Percentiles rank a stretch among this genome's conserved stretches.
phyloP scores from a whole-genome alignment of 2,113 vertebrate genomes.

The Gallinago paraguaiae region DNA sequence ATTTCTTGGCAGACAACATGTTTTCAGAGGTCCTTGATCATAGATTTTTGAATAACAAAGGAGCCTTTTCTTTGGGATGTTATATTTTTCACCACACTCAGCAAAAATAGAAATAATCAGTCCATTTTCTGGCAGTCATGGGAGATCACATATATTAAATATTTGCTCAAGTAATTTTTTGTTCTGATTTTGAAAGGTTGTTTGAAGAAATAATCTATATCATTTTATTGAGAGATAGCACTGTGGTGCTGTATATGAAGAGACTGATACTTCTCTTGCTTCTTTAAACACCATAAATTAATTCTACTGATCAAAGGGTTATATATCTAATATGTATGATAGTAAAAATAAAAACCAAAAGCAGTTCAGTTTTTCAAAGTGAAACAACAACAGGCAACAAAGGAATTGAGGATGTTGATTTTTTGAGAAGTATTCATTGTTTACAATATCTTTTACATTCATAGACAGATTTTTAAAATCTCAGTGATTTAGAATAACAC shows the following conservation, averaged over 20 bases:
- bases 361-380: background rate
- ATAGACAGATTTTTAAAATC: background rate
- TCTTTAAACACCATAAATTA: background rate
- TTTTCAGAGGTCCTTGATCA: background rate
- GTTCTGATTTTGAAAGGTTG: fast-evolving
- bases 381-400: background rate
- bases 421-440: background rate
- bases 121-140: background rate
- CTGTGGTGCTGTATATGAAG: background rate
- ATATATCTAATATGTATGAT: background rate
- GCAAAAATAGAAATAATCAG: background rate
- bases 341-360: background rate
- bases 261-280: background rate
- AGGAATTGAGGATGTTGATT: background rate
- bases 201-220: background rate
- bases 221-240: background rate
- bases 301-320: background rate
- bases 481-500: background rate
- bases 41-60: background rate
- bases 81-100: background rate
- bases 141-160: background rate
- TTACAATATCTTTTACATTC: background rate
- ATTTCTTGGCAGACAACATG: background rate
- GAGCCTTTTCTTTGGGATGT: background rate
- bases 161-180: background rate